phyloP scores from a whole-genome alignment of 2,888 invertebrate species.

The Nesidiocoris tenuis region DNA sequence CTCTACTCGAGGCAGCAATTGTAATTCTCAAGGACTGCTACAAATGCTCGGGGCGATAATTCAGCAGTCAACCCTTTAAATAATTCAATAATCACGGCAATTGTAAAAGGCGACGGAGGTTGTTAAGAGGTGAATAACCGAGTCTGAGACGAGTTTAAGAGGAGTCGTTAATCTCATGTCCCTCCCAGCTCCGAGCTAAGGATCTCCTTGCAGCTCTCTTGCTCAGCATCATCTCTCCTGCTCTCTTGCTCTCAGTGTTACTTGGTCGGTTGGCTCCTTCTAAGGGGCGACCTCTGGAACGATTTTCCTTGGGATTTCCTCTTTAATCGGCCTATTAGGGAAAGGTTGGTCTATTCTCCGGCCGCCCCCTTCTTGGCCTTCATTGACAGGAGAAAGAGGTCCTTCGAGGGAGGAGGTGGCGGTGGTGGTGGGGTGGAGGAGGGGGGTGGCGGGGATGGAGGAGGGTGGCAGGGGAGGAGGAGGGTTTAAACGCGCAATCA shows the following conservation, averaged over 20 bases:
- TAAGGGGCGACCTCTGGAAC: conserved; percentile 15
- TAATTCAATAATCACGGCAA: neutral
- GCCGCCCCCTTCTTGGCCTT: conserved; percentile 8
- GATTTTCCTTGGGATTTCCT: conserved; percentile 33
- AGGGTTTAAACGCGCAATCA: conserved; percentile 33
- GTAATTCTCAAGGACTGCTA: too few relatives aligned
- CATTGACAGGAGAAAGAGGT: neutral
- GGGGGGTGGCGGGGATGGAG: neutral
- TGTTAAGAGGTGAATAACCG: neutral
- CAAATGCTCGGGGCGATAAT: too few relatives aligned
- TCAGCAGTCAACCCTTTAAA: too few relatives aligned
- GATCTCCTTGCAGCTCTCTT: neutral
- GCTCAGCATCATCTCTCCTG: too few relatives aligned
- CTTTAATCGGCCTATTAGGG: conserved; percentile 39
- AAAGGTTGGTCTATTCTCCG: neutral
- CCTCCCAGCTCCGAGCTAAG: neutral
- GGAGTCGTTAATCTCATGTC: conserved; percentile 3
- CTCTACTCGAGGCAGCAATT: too few relatives aligned
- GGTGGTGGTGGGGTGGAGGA: too few relatives aligned
- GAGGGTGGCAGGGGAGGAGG: too few relatives aligned
- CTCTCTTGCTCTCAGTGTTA: neutral
- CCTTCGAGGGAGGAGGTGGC: neutral
- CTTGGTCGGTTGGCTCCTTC: neutral
- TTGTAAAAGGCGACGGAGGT: neutral
- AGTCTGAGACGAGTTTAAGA: neutral